phyloP scores from a whole-genome alignment of 1,140 invertebrate species.

The Meloidogyne hapla region DNA sequence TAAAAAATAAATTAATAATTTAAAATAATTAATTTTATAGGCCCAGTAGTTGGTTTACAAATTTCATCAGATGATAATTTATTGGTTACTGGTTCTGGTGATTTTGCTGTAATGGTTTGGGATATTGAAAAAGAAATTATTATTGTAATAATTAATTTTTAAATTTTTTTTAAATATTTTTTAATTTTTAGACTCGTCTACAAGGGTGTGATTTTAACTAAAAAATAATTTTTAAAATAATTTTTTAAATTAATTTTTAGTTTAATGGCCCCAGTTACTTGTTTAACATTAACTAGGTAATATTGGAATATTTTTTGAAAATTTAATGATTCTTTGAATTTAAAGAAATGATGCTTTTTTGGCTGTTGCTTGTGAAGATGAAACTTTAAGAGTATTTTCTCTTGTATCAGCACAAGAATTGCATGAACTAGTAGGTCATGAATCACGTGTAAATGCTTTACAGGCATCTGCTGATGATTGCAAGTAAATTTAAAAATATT shows the following conservation, averaged over 20 bases:
- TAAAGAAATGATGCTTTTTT: constrained; percentile 63
- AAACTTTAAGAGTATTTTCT: constrained; percentile 58
- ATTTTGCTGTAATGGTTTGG: constrained; percentile 64
- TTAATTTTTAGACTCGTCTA: neutral
- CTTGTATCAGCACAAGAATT: constrained; percentile 60
- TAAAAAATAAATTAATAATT: neutral
- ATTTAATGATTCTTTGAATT: too few relatives aligned
- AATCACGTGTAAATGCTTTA: constrained; percentile 47
- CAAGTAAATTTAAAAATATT: neutral
- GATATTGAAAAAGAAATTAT: constrained; percentile 47
- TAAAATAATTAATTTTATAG: constrained; percentile 28
- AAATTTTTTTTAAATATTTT: neutral
- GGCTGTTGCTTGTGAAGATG: constrained; percentile 63
- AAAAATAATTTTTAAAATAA: constrained; percentile 41
- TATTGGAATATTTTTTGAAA: neutral
- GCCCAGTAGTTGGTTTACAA: constrained; percentile 57
- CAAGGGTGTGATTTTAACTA: constrained; percentile 21
- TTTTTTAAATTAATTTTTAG: constrained; percentile 29
- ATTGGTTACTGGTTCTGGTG: constrained; percentile 63
- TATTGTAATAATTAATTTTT: constrained; percentile 15
- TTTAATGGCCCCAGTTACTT: constrained; percentile 63
- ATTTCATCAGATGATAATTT: constrained; percentile 59
- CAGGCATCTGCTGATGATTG: constrained; percentile 47
- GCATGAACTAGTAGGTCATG: constrained; percentile 47
- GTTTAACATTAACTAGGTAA: constrained; percentile 55